Evolutionary conservation across 2,113 vertebrate species (phyloP).

Genomic region (Irena cyanogastra): DNA sequence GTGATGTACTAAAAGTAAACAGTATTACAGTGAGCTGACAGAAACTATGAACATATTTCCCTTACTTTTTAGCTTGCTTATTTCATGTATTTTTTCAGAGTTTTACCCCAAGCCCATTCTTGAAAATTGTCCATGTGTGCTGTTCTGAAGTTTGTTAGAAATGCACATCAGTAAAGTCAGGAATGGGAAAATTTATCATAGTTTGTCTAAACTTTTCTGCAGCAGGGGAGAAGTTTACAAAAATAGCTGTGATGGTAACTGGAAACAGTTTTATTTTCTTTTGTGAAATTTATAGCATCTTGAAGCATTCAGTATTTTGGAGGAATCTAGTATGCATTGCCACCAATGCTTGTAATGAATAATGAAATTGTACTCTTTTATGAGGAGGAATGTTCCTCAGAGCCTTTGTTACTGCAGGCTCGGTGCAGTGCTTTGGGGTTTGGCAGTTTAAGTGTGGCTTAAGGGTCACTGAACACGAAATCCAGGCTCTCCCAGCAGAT

Average conservation of each 20-base stretch:
- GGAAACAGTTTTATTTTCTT: not conserved
- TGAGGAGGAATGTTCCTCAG: not conserved
- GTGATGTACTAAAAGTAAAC: not conserved
- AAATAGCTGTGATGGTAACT: not conserved
- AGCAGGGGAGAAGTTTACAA: not conserved
- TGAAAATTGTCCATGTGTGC: not conserved
- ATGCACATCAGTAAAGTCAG: not conserved
- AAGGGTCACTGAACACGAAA: not conserved
- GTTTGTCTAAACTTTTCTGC: not conserved
- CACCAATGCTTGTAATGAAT: not conserved
- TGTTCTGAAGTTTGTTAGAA: not conserved
- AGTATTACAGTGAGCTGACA: not conserved
- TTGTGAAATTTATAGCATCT: not conserved
- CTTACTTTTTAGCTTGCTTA: not conserved
- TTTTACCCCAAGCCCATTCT: not conserved
- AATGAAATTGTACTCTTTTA: not conserved
- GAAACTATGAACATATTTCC: not conserved
- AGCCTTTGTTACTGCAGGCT: not conserved
- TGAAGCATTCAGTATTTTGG: not conserved
- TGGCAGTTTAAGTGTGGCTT: not conserved
- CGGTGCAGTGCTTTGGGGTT: not conserved
- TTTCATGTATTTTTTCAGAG: not conserved
- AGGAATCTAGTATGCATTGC: not conserved
- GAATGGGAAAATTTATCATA: not conserved
- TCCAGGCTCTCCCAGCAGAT: not conserved